Evolutionary conservation across 1,140 invertebrate species (phyloP), one percentile per base, ranked within the genome.

Genomic region (Carposina sasakii): DNA sequence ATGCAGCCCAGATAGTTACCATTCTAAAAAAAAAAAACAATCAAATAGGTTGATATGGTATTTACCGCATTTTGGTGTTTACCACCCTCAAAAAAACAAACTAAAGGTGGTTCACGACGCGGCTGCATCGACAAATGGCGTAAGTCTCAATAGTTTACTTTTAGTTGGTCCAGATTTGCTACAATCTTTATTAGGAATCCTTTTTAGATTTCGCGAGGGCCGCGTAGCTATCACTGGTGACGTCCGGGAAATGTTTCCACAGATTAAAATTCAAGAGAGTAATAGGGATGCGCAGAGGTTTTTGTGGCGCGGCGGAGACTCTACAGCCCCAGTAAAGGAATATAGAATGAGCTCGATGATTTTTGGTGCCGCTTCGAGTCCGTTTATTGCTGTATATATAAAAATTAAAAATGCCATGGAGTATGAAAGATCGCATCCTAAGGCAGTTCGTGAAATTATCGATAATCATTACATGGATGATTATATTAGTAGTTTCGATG

Each of bases 391-490:
- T 13, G 15, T 40, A 1, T 28, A 13, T 26, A 36, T 54, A 4
- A 54, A 48, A 39, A 54, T 48, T 30, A 39, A 44, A 16, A 65
- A 65, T 19, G 55, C 55, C 1, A 3, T 20, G 26, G 8, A 59
- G 16, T 61, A 57, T 45, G 8, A 20, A 10, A 8, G 45, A 8
- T 2, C 10, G 6, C 51, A 51, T 24, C 67, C 67, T 0, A 13
- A 39, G 19, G 63, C 67, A 0, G 51, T 41, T 1, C 19, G 41
- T 0, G 62, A 56, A 1, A 54, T 78, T 1, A 16, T 59, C 1
- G 2, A 59, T 5, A 53, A 66, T 24, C 67, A 67, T 43, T 79
- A 76, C 34, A 70, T 76, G 48, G 73, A 76, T 37, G 71, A 79
- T 34, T 75, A 61, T 31, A 20, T 76, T 0, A 59, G 52, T 16